A percentile compares a stretch with the other conserved stretches of the same genome.
These are phyloP conservation scores for Exocentrus adspersus DNA, from an alignment of 2,888 invertebrate species.

Conservation along the genomic window DNA sequence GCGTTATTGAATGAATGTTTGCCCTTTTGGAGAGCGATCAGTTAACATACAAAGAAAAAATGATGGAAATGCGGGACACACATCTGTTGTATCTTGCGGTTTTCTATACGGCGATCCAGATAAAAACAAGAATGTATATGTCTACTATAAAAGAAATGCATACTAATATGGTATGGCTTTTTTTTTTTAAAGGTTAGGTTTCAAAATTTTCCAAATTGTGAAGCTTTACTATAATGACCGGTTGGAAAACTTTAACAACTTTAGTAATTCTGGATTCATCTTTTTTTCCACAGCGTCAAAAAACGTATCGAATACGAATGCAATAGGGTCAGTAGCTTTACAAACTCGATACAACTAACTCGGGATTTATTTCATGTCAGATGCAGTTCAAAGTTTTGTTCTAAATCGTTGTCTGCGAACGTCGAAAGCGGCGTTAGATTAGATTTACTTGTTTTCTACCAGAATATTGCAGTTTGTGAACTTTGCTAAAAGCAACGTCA, in stretches of 20 bases:
- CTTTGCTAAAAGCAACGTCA: neutral
- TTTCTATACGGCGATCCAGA: too few species aligned
- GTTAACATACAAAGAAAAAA: neutral
- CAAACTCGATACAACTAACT: neutral
- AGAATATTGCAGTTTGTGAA: neutral
- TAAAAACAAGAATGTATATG: too few species aligned
- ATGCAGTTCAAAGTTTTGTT: conserved; percentile 1
- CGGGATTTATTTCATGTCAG: neutral
- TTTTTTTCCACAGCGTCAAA: too few species aligned
- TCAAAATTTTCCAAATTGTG: too few species aligned
- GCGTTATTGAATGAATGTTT: neutral
- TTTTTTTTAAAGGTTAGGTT: too few species aligned
- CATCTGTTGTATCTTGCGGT: too few species aligned
- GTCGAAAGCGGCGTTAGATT: neutral
- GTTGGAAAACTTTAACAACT: too few species aligned
- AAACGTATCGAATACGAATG: too few species aligned
- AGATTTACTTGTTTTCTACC: neutral
- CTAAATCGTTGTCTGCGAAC: neutral
- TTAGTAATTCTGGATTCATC: neutral
- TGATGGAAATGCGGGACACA: too few species aligned
- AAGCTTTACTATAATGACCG: too few species aligned
- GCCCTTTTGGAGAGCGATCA: neutral
- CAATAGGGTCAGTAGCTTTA: neutral
- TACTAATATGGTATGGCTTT: too few species aligned
- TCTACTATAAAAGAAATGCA: too few species aligned